Evolutionary conservation across 2,888 invertebrate species (phyloP).

Genomic region (Rhagium mordax): DNA sequence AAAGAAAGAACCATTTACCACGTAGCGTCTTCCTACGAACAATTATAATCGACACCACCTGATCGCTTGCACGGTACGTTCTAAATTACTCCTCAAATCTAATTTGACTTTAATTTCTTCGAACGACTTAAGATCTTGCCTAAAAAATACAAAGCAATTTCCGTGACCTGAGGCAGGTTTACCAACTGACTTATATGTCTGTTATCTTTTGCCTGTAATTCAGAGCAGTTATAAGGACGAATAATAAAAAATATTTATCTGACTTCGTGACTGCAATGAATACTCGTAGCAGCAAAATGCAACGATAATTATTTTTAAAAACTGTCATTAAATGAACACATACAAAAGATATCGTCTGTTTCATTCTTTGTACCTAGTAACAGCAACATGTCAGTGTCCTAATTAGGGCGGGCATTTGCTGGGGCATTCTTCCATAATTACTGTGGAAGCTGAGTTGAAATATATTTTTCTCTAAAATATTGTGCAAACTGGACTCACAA

Average conservation of each 20-base stretch:
- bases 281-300: not conserved
- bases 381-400: not conserved
- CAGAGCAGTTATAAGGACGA: not conserved
- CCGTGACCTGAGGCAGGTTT: not conserved
- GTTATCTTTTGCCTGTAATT: constrained; percentile 5
- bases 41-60: no score
- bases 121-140: not conserved
- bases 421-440: not conserved
- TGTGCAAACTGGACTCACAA: no score
- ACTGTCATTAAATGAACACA: not conserved
- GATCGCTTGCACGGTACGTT: no score
- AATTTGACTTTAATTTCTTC: constrained; percentile 4
- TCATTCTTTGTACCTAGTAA: not conserved
- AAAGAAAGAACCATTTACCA: no score
- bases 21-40: no score
- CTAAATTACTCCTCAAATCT: not conserved
- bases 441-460: not conserved
- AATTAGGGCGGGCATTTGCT: not conserved
- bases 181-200: constrained; percentile 6
- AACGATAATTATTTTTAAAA: not conserved
- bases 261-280: not conserved
- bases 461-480: not conserved
- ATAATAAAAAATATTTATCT: not conserved
- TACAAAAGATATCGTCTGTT: not conserved
- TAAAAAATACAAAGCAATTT: constrained; percentile 6